phyloP scores from a whole-genome alignment of 2,888 invertebrate genomes.

The Drepanosiphum platanoidis region DNA sequence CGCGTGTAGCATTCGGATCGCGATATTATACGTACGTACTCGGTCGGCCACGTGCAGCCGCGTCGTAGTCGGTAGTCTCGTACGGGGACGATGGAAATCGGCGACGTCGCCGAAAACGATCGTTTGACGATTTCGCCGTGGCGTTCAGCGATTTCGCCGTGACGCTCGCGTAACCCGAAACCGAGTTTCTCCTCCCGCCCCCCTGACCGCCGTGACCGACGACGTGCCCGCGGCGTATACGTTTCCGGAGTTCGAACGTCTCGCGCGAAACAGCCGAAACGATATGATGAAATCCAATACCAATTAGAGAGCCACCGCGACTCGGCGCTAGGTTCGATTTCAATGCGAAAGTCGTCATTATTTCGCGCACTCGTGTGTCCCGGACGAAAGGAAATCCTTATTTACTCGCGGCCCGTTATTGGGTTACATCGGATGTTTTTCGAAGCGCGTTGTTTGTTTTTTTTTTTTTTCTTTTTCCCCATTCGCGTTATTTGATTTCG shows the following conservation, averaged over 20 bases:
- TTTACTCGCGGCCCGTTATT: background rate
- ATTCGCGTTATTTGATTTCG: too few relatives aligned
- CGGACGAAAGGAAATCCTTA: background rate
- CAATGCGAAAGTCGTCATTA: background rate
- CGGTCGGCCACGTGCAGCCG: background rate
- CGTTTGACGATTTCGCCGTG: background rate
- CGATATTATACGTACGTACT: slow-evolving; percentile 19
- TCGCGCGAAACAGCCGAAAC: background rate
- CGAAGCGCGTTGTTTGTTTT: background rate
- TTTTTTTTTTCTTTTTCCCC: too few relatives aligned
- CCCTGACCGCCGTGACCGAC: background rate
- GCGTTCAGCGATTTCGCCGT: background rate
- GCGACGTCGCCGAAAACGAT: background rate
- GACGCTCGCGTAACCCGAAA: background rate
- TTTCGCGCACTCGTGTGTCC: background rate
- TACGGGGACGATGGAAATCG: background rate
- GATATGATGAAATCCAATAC: slow-evolving; percentile 30
- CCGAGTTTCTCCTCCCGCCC: background rate
- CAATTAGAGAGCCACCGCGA: background rate
- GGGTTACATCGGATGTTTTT: background rate
- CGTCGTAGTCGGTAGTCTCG: too few relatives aligned
- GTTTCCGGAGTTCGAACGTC: too few relatives aligned
- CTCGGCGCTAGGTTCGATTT: background rate
- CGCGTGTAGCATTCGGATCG: slow-evolving; percentile 23
- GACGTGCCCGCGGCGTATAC: too few relatives aligned